A percentile compares a stretch with the other conserved stretches of the same genome.
phyloP scores from a whole-genome alignment of 2,888 invertebrate genomes.

The Arrhopalites spinosus region DNA sequence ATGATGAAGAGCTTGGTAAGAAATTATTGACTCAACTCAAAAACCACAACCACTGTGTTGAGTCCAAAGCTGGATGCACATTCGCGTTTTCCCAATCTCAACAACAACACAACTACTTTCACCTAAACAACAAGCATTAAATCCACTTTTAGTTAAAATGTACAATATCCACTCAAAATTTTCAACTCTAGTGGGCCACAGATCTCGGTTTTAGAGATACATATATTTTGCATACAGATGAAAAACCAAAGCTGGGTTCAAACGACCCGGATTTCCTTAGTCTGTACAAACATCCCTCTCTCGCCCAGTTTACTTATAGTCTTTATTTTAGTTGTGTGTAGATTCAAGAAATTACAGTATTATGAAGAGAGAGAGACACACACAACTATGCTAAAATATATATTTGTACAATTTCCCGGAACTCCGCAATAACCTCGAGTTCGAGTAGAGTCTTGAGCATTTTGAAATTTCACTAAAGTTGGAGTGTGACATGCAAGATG shows the following conservation, averaged over 20 bases:
- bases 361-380: too few species aligned
- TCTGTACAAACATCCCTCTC: neutral
- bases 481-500: slow-evolving; percentile 18
- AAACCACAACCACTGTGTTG: too few species aligned
- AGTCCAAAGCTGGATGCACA: too few species aligned
- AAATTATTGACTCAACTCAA: slow-evolving; percentile 1
- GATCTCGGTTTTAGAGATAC: too few species aligned
- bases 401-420: neutral
- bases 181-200: too few species aligned
- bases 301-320: too few species aligned
- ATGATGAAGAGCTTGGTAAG: neutral
- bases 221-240: too few species aligned
- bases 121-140: neutral
- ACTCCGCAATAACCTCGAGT: neutral
- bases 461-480: neutral
- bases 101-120: neutral
- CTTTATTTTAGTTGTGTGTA: neutral
- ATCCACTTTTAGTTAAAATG: neutral
- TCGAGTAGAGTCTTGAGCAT: too few species aligned
- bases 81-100: too few species aligned
- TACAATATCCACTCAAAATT: too few species aligned
- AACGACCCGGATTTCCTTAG: slow-evolving; percentile 18
- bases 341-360: too few species aligned
- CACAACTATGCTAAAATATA: neutral
- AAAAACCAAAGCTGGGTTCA: neutral